Base-by-base conservation (phyloP, 1,140 invertebrate species). In the Aradophagus sp. region DNA sequence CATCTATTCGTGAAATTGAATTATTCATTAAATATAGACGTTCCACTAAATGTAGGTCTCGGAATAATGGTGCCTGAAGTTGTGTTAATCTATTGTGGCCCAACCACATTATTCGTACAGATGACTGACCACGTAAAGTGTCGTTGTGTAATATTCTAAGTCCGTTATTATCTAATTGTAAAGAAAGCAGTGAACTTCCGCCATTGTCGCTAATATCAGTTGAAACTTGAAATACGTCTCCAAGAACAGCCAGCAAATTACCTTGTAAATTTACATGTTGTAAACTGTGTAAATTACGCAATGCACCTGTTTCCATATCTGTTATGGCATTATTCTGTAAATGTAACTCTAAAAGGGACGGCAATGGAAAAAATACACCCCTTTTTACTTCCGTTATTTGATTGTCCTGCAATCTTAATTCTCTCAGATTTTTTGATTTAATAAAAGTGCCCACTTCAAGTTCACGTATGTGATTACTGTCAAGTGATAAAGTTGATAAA, bases 371-470 rank as follows among this genome's bases (percentile, higher is more conserved):
- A 72, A 97, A 95, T 2, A 95, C 91, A 1, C 92, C 92, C 35
- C 91, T 89, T 14, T 90, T 89, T 58, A 97, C 91, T 35, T 89
- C 88, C 36, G 84, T 87, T 44, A 97, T 88, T 71, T 89, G 89
- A 87, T 97, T 97, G 82, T 95, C 93, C 74, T 96, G 93, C 23
- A 97, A 83, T 29, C 94, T 87, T n/a, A 97, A 89, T 86, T 96
- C 94, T 38, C 90, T 88, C 27, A 97, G 81, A 65, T 90, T 89
- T 29, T 89, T 86, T 44, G 93, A 86, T 77, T 91, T 91, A 56
- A 90, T 85, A 80, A 97, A 97, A 65, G 93, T 91, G 14, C 92
- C 92, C 5, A 91, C 89, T 74, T 93, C 89, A 41, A 99, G 83
- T 72, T 93, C 90, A 3, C 88, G 87, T 31, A 99, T 93, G 81